These are phyloP conservation scores for Gymnopithys bicolor DNA, from an alignment of 2,797 vertebrate species.

Conservation along the genomic window DNA sequence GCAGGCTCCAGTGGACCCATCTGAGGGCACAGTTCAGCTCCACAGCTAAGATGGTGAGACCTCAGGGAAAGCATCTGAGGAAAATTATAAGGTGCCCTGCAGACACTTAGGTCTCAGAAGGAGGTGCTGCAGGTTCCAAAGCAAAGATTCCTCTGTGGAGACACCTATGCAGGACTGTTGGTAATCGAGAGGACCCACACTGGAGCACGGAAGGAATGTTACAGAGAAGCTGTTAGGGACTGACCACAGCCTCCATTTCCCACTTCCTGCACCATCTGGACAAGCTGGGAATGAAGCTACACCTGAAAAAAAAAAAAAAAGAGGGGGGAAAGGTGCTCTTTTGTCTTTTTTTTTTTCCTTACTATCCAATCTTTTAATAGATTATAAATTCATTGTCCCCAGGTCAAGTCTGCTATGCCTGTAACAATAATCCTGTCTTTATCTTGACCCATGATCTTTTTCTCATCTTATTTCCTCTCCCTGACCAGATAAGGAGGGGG, in stretches of 20 bases:
- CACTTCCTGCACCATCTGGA: background rate
- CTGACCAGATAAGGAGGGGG: background rate
- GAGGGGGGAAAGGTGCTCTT: background rate
- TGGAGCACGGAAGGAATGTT: background rate
- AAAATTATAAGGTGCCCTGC: background rate
- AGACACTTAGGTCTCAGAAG: background rate
- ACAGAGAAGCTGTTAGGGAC: background rate
- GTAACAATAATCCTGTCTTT: background rate
- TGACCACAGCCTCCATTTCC: background rate
- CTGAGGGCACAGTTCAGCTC: background rate
- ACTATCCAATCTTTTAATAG: background rate
- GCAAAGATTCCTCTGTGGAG: background rate
- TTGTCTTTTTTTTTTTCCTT: background rate
- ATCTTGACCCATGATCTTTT: background rate
- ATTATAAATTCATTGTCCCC: background rate
- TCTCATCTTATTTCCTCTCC: background rate
- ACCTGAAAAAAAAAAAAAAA: background rate
- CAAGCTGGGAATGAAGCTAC: background rate
- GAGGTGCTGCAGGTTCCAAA: background rate
- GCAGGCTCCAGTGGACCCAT: fast-evolving
- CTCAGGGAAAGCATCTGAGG: background rate
- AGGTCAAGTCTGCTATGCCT: background rate
- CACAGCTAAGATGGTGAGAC: too few relatives aligned
- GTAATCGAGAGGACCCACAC: background rate
- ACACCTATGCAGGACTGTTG: background rate